Conservation (phyloP, 2,888 invertebrate species). For the Volucella bombylans region DNA sequence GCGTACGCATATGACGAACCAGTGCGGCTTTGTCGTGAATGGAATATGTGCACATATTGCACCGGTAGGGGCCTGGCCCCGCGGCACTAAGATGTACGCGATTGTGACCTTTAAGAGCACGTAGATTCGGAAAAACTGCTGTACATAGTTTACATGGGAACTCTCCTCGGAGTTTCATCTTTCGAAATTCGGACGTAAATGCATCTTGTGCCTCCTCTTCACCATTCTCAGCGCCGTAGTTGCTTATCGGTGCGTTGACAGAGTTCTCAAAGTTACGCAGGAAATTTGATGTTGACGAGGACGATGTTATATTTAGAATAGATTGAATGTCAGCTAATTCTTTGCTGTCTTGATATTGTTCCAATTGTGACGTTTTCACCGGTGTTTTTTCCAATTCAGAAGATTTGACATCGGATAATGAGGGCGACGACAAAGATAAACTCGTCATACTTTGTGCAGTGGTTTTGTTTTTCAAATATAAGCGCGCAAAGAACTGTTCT, state of each 20-base stretch:
- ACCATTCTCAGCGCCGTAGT: slow-evolving; percentile 82
- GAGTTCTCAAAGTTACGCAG: slow-evolving; percentile 85
- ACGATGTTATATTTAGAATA: slow-evolving; percentile 90
- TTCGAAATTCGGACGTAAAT: slow-evolving; percentile 92
- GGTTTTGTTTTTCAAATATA: slow-evolving; percentile 90
- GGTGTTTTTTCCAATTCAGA: slow-evolving; percentile 75
- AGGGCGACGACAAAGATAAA: slow-evolving; percentile 71
- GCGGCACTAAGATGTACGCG: slow-evolving; percentile 91
- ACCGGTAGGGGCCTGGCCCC: slow-evolving; percentile 91
- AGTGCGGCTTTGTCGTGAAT: slow-evolving; percentile 93
- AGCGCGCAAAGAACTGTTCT: slow-evolving; percentile 91
- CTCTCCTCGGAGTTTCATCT: slow-evolving; percentile 94
- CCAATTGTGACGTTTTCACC: slow-evolving; percentile 75
- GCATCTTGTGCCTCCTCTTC: slow-evolving; percentile 92
- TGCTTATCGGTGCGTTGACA: slow-evolving; percentile 82
- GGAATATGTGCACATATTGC: slow-evolving; percentile 95
- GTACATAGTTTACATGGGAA: slow-evolving; percentile 95
- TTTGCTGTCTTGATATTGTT: slow-evolving; percentile 85
- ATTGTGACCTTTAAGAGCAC: slow-evolving; percentile 95
- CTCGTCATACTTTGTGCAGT: slow-evolving; percentile 75
- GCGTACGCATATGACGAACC: slow-evolving; percentile 95
- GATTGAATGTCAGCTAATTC: slow-evolving; percentile 94
- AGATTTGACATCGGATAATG: slow-evolving; percentile 76
- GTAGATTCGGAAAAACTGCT: slow-evolving; percentile 92
- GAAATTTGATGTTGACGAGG: slow-evolving; percentile 84